These are phyloP conservation scores for Halcyon smyrnensis DNA, from an alignment of 2,797 vertebrate species.

Conservation along the genomic window DNA sequence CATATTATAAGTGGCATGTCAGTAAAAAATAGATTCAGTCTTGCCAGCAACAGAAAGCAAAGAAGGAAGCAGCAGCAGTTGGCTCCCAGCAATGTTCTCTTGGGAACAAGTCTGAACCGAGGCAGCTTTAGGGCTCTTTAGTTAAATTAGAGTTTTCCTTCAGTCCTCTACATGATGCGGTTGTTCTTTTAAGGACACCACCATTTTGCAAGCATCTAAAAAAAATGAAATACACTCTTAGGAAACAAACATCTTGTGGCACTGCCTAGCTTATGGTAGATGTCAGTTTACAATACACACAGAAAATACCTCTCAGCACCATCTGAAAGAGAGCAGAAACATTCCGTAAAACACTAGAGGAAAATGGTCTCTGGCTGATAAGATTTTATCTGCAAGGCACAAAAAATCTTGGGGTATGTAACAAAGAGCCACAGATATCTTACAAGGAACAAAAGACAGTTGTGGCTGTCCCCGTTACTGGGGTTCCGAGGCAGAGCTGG, in stretches of 20 bases:
- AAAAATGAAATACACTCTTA: background rate
- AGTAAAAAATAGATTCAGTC: slow-evolving; percentile 60
- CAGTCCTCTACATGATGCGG: background rate
- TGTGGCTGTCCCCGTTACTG: rapidly evolving
- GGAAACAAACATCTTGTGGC: background rate
- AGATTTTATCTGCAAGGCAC: background rate
- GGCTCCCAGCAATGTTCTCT: slow-evolving; percentile 66
- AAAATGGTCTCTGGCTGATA: background rate
- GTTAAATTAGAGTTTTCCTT: slow-evolving; percentile 53
- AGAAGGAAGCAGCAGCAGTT: background rate
- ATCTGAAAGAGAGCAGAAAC: background rate
- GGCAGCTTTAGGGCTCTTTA: slow-evolving; percentile 52
- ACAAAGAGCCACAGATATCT: background rate
- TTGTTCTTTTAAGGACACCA: slow-evolving; percentile 52
- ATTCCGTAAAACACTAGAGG: background rate
- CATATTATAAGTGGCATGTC: slow-evolving; percentile 50
- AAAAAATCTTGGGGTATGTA: background rate
- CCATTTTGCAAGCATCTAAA: background rate
- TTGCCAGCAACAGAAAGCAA: slow-evolving; percentile 39
- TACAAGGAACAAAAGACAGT: background rate
- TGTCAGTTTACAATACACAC: background rate
- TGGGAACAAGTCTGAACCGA: slow-evolving; percentile 58
- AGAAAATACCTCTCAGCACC: background rate
- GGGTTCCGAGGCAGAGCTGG: background rate
- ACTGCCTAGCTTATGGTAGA: background rate